phyloP scores from a whole-genome alignment of 92 coral and sea anemone species.

The Diadumene lineata region DNA sequence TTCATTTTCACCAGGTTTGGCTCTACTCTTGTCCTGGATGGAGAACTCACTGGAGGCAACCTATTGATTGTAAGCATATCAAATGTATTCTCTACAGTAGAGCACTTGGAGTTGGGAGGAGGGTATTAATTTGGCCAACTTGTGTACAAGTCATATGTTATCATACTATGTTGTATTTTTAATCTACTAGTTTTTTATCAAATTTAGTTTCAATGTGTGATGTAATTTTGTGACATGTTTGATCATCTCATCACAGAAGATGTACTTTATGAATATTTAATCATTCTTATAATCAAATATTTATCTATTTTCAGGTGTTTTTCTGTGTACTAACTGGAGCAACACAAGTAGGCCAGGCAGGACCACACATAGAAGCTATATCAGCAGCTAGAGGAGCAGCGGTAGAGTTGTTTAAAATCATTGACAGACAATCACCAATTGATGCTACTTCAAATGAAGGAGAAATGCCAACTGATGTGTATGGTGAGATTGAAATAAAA shows the following conservation, averaged over 20 bases:
- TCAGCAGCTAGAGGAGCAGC: conserved; percentile 92
- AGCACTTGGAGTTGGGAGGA: not conserved
- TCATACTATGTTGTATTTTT: no score
- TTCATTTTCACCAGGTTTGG: conserved; percentile 68
- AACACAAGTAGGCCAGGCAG: conserved; percentile 88
- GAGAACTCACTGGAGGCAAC: conserved; percentile 70
- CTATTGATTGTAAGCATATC: not conserved
- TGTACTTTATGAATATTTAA: no score
- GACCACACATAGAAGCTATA: conserved; percentile 83
- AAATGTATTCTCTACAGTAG: no score
- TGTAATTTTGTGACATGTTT: no score
- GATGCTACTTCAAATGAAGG: conserved; percentile 87
- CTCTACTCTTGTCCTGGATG: conserved; percentile 65
- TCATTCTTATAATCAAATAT: no score
- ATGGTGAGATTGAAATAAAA: conserved; percentile 70
- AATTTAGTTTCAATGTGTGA: no score
- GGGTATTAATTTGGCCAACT: not conserved
- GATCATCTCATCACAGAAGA: no score
- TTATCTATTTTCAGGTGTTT: conserved; percentile 75
- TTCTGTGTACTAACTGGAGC: conserved; percentile 91
- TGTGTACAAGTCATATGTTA: no score
- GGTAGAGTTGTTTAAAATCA: conserved; percentile 57
- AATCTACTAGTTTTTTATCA: no score
- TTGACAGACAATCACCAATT: conserved; percentile 89
- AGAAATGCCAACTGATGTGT: conserved; percentile 55